Evolutionary conservation across 2,888 invertebrate species (phyloP).

Genomic region (Dysmachus trigonus): DNA sequence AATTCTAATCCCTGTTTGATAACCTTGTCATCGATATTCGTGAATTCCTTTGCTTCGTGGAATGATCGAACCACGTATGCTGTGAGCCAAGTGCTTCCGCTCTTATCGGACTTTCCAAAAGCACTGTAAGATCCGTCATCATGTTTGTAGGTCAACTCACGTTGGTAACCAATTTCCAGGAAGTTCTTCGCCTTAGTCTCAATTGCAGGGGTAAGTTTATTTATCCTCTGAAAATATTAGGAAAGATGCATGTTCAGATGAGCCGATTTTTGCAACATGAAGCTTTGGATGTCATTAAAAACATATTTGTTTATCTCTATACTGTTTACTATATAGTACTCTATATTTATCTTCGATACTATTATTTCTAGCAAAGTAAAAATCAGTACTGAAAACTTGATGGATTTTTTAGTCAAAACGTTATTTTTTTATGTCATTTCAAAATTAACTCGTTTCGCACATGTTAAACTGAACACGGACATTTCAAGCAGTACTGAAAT

Average conservation of each 20-base stretch:
- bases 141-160: slow-evolving; percentile 79
- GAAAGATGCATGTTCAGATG: neutral
- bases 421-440: too few relatives aligned
- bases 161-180: slow-evolving; percentile 75
- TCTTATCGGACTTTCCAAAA: slow-evolving; percentile 73
- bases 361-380: too few relatives aligned
- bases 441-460: too few relatives aligned
- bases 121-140: slow-evolving; percentile 83
- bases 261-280: too few relatives aligned
- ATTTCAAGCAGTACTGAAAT: too few relatives aligned
- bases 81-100: slow-evolving; percentile 82
- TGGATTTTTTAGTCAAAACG: too few relatives aligned
- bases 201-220: slow-evolving; percentile 73
- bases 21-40: slow-evolving; percentile 75
- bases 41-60: slow-evolving; percentile 75
- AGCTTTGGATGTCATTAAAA: too few relatives aligned
- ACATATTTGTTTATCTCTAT: too few relatives aligned
- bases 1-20: slow-evolving; percentile 76
- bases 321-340: too few relatives aligned
- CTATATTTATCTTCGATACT: too few relatives aligned
- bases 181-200: slow-evolving; percentile 68
- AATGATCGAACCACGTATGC: slow-evolving; percentile 86
- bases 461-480: too few relatives aligned
- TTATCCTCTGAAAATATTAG: slow-evolving; percentile 65
- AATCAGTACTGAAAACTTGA: too few relatives aligned